Evolutionary conservation across 2,797 vertebrate genomes (phyloP), one percentile per base, ranked within the genome.

Genomic region (Agapornis canus): DNA sequence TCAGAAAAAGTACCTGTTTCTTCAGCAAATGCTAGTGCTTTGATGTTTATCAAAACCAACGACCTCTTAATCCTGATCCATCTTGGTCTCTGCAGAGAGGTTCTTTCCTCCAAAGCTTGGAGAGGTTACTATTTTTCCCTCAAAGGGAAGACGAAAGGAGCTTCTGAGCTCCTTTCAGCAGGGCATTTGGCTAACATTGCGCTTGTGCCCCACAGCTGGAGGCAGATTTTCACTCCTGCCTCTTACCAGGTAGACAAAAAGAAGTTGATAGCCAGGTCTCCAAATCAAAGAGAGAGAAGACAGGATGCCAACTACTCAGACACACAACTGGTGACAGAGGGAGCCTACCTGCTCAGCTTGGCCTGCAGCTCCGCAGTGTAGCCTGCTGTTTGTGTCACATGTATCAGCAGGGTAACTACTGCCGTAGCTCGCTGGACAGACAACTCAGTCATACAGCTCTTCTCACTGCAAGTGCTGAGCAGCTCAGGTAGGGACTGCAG

Each of bases 341-440:
- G 8, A 16, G 20, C 94, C 65, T 82, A 98, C 98, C 98, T 98
- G 93, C 57, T 92, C 26, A 97, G 63, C 65, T 82, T 95, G 19
- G 98, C 96, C 77, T 98, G 98, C 9, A 99, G 97, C 95, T 99
- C 98, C 61, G 97, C 97, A 0, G 97, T 35, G 10, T 97, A 98
- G 40, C 98, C 98, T 4, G 99, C 98, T 3, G 99, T 99, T 86
- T 99, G 98, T 4, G 98, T 99, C 94, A 99, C 97, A 3, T 98
- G 98, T 32, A 98, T 99, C 87, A 99, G 98, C 92, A 99, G 88
- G 57, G 98, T 98, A n/a, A 99, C 94, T 47, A 99, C 94, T 22
- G 99, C 98, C 3, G 98, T 90, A 22, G 98, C 96, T 88, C 98
- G 97, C 85, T 99, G 98, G 68, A 99, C 94, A 92, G 97, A 96